Percentiles rank a stretch among this genome's conserved stretches.
Evolutionary conservation across 2,888 invertebrate species (phyloP).

Genomic region (Meiosimyza decipiens): DNA sequence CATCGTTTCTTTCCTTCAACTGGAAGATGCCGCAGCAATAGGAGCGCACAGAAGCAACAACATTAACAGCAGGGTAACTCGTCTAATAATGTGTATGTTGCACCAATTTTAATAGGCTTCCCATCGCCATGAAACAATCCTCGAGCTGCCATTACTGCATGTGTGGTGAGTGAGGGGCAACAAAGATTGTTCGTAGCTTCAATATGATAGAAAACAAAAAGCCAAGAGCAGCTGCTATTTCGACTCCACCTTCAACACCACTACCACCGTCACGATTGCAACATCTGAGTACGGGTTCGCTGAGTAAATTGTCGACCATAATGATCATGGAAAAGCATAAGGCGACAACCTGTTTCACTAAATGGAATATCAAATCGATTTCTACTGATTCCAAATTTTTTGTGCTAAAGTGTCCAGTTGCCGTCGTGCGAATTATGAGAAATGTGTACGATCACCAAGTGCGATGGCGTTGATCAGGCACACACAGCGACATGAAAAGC

Average conservation of each 20-base stretch:
- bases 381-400: too few species aligned
- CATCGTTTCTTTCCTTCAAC: constrained; percentile 8
- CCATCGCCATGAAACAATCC: constrained; percentile 12
- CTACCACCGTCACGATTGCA: too few species aligned
- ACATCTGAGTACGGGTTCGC: too few species aligned
- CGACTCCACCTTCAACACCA: background rate
- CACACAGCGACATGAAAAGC: background rate
- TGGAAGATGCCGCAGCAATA: background rate
- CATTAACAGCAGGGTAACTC: constrained; percentile 1
- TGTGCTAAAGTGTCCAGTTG: too few species aligned
- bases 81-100: constrained; percentile 17
- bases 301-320: too few species aligned
- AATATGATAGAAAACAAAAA: background rate
- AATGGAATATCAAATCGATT: too few species aligned
- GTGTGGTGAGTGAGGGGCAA: background rate
- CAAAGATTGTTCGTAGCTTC: background rate
- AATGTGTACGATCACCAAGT: too few species aligned
- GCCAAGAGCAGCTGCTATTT: constrained; percentile 14
- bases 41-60: constrained; percentile 16
- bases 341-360: too few species aligned
- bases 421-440: too few species aligned
- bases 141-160: background rate
- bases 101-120: constrained; percentile 30
- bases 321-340: too few species aligned
- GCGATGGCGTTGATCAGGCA: too few species aligned